A percentile compares a stretch with the other conserved stretches of the same genome.
Evolutionary conservation across 2,113 vertebrate genomes (phyloP).

Genomic region (Conger conger): DNA sequence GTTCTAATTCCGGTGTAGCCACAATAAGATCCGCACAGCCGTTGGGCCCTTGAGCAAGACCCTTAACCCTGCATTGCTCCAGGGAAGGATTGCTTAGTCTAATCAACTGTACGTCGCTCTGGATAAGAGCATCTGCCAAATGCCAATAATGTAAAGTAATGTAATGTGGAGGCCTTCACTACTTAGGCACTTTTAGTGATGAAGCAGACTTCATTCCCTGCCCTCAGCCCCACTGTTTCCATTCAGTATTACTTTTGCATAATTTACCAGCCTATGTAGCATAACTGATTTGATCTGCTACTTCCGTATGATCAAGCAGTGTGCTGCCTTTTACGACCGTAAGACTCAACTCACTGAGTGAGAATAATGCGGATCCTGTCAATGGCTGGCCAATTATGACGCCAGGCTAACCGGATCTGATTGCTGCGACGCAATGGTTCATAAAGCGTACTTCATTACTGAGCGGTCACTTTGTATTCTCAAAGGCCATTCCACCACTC

Average conservation of each 20-base stretch:
- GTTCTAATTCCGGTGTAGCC: no score
- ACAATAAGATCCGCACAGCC: no score
- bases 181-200: not conserved
- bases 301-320: conserved; percentile 48
- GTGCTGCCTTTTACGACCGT: conserved; percentile 40
- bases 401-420: conserved; percentile 63
- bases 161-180: no score
- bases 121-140: no score
- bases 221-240: not conserved
- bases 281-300: conserved; percentile 66
- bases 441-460: conserved; percentile 26
- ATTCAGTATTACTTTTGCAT: not conserved
- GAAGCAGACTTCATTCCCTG: not conserved
- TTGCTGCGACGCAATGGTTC: conserved; percentile 34
- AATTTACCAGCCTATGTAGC: conserved; percentile 44
- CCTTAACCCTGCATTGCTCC: no score
- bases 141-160: no score
- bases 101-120: no score
- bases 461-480: not conserved
- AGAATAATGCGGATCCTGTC: conserved; percentile 63
- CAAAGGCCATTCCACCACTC: not conserved
- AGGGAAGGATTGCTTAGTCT: no score
- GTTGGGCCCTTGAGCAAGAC: no score
- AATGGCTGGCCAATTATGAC: conserved; percentile 64
- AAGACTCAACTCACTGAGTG: conserved; percentile 57